Evolutionary conservation across 2,888 invertebrate species (phyloP), one percentile per base, ranked within the genome.

Genomic region (Stegophylla sp.): DNA sequence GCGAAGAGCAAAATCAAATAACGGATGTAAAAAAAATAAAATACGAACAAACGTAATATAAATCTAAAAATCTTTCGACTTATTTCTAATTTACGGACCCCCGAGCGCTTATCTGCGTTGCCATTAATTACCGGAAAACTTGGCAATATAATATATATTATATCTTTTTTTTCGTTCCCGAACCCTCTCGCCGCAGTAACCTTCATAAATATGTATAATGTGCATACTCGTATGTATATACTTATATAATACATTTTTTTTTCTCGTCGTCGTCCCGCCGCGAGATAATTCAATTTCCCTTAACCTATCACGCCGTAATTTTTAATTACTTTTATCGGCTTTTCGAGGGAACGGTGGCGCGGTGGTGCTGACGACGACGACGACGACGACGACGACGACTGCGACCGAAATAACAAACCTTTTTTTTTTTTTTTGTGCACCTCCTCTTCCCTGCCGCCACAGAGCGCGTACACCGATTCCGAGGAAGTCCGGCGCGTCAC

Each of bases 91-190:
- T 77, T 77, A 77, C 77, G 67, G 17, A 17, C 59, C 34, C 51
- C 34, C 51, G 69, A 69, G 61, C 51, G 48, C 79, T 79, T 79
- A 79, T 79, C 79, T 69, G 71, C 48, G n/a, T 79, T 61, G 79
- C 79, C 79, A 79, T 79, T 79, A 79, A 79, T 79, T 79, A 79
- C 79, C 79, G 79, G 79, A 79, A 79, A 71, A 79, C 79, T 79
- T 79, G 79, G 71, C 69, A 79, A 79, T 79, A 79, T 63, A 71
- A 79, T 61, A 71, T 71, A 77, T 71, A 61, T 71, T 71, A 79
- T 71, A 48, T 79, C 23, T 51, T 77, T 79, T 79, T 71, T 61
- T 61, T 34, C 10, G 9, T 26, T 34, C 26, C 43, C 59, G 34
- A 63, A 64, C 71, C 59, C 63, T 71, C 71, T 59, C 61, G 13